Conservation (phyloP, 2,113 vertebrate genomes). For the Coreoperca whiteheadi region DNA sequence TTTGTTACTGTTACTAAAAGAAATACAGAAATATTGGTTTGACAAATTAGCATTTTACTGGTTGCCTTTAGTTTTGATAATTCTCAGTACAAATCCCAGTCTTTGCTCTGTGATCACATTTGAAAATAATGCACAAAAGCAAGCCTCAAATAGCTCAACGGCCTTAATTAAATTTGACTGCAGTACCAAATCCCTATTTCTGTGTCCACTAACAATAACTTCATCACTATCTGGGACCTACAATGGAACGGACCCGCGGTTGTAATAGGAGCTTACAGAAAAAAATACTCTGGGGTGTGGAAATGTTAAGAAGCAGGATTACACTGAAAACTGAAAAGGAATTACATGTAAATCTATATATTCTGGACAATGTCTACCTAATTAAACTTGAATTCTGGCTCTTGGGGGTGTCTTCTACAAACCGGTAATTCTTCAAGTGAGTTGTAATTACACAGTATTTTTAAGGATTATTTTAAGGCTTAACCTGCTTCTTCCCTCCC, state of each 20-base stretch:
- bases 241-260: slow-evolving; percentile 43
- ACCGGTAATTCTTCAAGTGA: slow-evolving; percentile 46
- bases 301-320: slow-evolving; percentile 73
- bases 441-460: slow-evolving; percentile 41
- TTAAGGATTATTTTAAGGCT: slow-evolving; percentile 64
- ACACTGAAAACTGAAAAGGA: slow-evolving; percentile 69
- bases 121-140: slow-evolving; percentile 42
- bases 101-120: slow-evolving; percentile 31
- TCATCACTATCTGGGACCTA: slow-evolving; percentile 61
- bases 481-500: slow-evolving; percentile 41
- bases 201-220: slow-evolving; percentile 72
- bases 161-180: slow-evolving; percentile 69
- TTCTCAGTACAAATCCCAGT: slow-evolving; percentile 16
- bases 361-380: slow-evolving; percentile 69
- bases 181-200: slow-evolving; percentile 60
- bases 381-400: slow-evolving; percentile 65
- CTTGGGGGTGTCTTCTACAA: slow-evolving; percentile 43
- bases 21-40: slow-evolving; percentile 11
- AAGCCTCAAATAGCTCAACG: slow-evolving; percentile 30
- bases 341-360: slow-evolving; percentile 71
- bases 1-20: neutral
- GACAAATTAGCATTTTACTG: slow-evolving; percentile 17
- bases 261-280: slow-evolving; percentile 67
- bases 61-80: slow-evolving; percentile 14
- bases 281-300: slow-evolving; percentile 58